Evolutionary conservation across 2,888 invertebrate genomes (phyloP), one percentile per base, ranked within the genome.

Genomic region (Athalia rosae): DNA sequence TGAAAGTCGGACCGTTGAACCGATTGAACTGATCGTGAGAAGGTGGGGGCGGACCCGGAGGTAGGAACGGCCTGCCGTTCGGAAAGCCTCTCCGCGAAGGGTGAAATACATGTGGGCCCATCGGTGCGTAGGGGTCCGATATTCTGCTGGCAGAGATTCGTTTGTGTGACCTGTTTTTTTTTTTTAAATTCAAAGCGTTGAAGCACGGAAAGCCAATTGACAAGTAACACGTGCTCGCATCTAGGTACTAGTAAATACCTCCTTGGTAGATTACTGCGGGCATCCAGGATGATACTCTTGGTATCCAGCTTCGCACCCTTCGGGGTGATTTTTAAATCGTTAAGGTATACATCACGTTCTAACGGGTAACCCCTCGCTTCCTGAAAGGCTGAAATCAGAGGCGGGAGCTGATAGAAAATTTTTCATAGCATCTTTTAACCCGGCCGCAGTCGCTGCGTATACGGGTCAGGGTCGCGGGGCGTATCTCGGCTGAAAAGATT

Each of bases 281-380:
- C 47, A 45, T 53, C 78, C 64, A 82, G 73, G 48, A 73, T 78
- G 48, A 82, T 50, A 13, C 83, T 82, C 15, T 79, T 82, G 0
- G 83, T 81, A 67, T 86, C 83, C 53, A 87, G 77, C 77, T 83
- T 84, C 8, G 81, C n/a, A 43, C 80, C 81, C 3, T 61, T 61
- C 4, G 83, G 76, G 3, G 77, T 56, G 5, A 64, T 66, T 47
- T 81, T 80, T 77, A 93, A 80, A 82, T 91, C 90, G 11, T 90
- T 87, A 77, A 92, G 82, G 84, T 94, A 95, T 79, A 91, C 92
- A 1, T 89, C 83, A 8, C 95, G 91, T 88, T 95, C 94, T 50
- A 95, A 94, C 79, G 91, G 83, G 85, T 95, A 93, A 0, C 95
- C 95, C 7, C 95, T 93, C 3, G 94, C 94, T 28, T 87, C 88